Percentiles rank a stretch among this genome's conserved stretches.
phyloP scores from a whole-genome alignment of 2,113 vertebrate species.

The Cnemophilus loriae region DNA sequence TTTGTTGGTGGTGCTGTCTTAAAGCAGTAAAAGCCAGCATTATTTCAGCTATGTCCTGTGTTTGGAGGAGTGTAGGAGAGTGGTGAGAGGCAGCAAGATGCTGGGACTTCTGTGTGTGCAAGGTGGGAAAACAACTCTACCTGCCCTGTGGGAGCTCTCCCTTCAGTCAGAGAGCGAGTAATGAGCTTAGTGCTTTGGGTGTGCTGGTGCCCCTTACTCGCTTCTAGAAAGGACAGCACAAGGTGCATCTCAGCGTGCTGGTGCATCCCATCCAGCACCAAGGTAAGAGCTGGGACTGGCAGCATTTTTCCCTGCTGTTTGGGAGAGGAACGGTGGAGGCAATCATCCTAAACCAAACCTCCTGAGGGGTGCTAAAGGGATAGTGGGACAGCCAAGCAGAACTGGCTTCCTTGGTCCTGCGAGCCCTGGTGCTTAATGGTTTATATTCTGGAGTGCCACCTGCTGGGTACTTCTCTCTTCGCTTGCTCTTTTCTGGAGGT shows the following conservation, averaged over 20 bases:
- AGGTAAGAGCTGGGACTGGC: background rate
- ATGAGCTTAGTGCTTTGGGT: background rate
- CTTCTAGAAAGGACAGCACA: background rate
- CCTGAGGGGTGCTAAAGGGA: background rate
- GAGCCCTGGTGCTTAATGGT: background rate
- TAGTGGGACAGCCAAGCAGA: background rate
- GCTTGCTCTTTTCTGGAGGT: background rate
- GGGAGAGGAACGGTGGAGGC: accelerated
- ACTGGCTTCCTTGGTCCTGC: background rate
- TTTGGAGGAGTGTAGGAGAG: background rate
- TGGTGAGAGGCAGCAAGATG: background rate
- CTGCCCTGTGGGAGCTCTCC: background rate
- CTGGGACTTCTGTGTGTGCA: background rate
- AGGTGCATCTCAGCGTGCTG: background rate
- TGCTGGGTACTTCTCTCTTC: background rate
- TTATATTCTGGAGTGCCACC: constrained; percentile 30
- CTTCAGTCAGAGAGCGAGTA: background rate
- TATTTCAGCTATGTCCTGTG: background rate
- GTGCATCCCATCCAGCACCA: background rate
- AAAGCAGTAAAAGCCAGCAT: background rate
- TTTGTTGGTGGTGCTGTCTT: background rate
- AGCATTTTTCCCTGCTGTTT: background rate
- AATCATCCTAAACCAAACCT: background rate
- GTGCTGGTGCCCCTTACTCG: background rate
- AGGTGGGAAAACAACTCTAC: accelerated